These are phyloP conservation scores for Podabrus alpinus DNA, from an alignment of 2,888 invertebrate species.

Conservation along the genomic window DNA sequence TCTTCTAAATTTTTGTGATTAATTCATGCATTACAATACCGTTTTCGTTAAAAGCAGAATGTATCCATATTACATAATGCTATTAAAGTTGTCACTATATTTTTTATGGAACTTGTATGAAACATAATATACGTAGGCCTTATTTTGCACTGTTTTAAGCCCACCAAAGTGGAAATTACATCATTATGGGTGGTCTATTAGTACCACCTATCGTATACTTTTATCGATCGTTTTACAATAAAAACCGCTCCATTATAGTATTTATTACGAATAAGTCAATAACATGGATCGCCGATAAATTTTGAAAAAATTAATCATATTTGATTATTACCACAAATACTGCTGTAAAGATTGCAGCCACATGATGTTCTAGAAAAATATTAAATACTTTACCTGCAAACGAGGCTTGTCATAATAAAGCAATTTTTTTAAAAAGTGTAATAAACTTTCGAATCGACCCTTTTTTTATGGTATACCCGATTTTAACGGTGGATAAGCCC, in stretches of 20 bases:
- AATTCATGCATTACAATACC: too few relatives aligned
- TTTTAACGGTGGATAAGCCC: too few relatives aligned
- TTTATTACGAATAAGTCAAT: not conserved
- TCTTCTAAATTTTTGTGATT: not conserved
- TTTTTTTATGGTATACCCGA: too few relatives aligned
- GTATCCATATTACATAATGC: not conserved
- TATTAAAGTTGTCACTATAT: not conserved
- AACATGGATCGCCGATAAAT: not conserved
- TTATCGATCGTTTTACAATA: not conserved
- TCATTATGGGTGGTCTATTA: conserved; percentile 22
- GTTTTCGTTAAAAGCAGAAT: not conserved
- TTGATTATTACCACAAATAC: too few relatives aligned
- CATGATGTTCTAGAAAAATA: too few relatives aligned
- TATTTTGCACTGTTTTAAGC: conserved; percentile 14
- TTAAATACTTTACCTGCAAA: too few relatives aligned
- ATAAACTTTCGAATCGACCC: not conserved
- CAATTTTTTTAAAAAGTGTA: too few relatives aligned
- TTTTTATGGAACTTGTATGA: conserved; percentile 9
- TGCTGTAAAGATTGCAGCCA: too few relatives aligned
- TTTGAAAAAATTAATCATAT: not conserved
- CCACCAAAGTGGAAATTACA: conserved; percentile 20
- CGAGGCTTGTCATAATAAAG: too few relatives aligned
- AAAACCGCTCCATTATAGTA: not conserved
- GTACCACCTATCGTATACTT: conserved; percentile 5
- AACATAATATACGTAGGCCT: conserved; percentile 15